Conservation (phyloP, 2,888 invertebrate genomes). For the Drosophila paranaensis region DNA sequence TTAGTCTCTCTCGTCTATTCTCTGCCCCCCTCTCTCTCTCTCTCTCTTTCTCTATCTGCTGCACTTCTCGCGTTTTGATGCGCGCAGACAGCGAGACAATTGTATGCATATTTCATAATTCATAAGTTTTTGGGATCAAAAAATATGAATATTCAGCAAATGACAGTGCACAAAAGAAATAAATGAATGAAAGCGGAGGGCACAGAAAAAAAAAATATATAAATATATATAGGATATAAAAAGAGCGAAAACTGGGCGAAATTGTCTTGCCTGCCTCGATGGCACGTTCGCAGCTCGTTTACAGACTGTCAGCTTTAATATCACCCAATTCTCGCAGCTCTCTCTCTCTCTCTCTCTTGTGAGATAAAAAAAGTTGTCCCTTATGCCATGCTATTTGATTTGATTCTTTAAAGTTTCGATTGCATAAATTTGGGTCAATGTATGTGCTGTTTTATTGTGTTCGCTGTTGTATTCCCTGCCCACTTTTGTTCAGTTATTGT, state of each 20-base stretch:
- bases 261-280: conserved; percentile 8
- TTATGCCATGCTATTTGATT: conserved; percentile 51
- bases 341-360: not conserved
- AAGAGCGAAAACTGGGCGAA: conserved; percentile 7
- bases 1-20: conserved; percentile 1
- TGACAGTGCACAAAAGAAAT: conserved; percentile 36
- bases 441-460: conserved; percentile 52
- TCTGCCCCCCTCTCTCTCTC: conserved; percentile 2
- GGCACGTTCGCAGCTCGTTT: conserved; percentile 19
- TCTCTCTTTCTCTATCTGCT: conserved; percentile 10
- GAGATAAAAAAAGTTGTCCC: conserved; percentile 32
- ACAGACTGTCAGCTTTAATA: conserved; percentile 35
- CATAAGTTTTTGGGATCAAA: conserved; percentile 74
- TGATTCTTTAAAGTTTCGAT: conserved; percentile 64
- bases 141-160: conserved; percentile 75
- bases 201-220: not conserved
- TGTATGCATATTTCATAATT: conserved; percentile 80
- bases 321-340: conserved; percentile 31
- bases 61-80: conserved; percentile 17
- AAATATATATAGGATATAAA: not conserved
- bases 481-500: conserved; percentile 17
- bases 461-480: conserved; percentile 10
- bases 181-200: conserved; percentile 15
- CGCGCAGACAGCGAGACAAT: conserved; percentile 64
- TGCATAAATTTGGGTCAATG: conserved; percentile 73